phyloP scores from a whole-genome alignment of 2,888 invertebrate genomes.

The Psylliodes chrysocephalus region DNA sequence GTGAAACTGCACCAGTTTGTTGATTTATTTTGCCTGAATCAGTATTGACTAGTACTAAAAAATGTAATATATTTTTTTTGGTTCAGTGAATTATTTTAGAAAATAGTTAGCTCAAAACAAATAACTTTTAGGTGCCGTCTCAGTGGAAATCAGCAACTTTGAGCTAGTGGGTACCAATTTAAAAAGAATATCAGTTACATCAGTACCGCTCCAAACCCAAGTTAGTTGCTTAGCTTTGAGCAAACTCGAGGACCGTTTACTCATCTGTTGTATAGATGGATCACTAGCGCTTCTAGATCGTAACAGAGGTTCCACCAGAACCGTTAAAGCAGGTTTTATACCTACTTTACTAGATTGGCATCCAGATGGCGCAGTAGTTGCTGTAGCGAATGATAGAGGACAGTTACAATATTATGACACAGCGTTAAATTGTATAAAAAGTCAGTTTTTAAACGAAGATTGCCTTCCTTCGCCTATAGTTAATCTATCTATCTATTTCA shows the following conservation, averaged over 20 bases:
- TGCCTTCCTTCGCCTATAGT: slow-evolving; percentile 70
- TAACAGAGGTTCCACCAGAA: slow-evolving; percentile 77
- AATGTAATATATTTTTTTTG: too few relatives aligned
- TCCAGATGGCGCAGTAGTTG: slow-evolving; percentile 73
- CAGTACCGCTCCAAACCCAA: slow-evolving; percentile 77
- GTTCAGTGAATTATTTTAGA: too few relatives aligned
- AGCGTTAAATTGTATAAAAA: slow-evolving; percentile 73
- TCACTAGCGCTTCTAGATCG: slow-evolving; percentile 84
- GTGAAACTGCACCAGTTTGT: too few relatives aligned
- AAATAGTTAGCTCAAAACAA: too few relatives aligned
- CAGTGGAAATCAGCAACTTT: slow-evolving; percentile 75
- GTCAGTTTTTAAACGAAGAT: slow-evolving; percentile 76
- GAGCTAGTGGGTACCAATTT: slow-evolving; percentile 71
- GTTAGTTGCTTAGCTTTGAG: slow-evolving; percentile 75
- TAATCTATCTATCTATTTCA: slow-evolving; percentile 73
- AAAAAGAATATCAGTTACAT: slow-evolving; percentile 73
- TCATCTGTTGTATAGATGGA: slow-evolving; percentile 87
- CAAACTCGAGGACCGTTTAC: slow-evolving; percentile 75
- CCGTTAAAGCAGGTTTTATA: slow-evolving; percentile 83
- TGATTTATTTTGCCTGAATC: too few relatives aligned
- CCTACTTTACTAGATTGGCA: slow-evolving; percentile 79
- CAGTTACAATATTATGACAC: slow-evolving; percentile 82
- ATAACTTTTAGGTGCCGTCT: slow-evolving; percentile 67
- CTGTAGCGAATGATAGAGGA: slow-evolving; percentile 76
- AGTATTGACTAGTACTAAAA: too few relatives aligned